These are phyloP conservation scores for Noctua comes DNA, from an alignment of 2,888 invertebrate species.

Conservation along the genomic window DNA sequence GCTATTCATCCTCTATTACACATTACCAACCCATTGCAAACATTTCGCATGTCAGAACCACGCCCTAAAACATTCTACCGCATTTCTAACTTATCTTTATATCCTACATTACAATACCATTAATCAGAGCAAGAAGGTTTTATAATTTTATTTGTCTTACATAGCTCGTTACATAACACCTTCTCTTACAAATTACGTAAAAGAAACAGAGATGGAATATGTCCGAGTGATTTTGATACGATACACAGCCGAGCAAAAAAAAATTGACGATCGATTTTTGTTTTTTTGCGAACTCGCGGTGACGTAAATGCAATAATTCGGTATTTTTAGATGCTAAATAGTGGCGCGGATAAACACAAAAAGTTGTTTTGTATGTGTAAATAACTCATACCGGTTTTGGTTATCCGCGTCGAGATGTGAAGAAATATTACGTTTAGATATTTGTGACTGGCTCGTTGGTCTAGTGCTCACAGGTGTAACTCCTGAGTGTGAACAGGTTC, in stretches of 20 bases:
- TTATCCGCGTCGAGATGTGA: neutral
- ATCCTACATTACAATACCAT: conserved; percentile 54
- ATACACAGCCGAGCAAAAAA: conserved; percentile 41
- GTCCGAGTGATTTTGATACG: conserved; percentile 24
- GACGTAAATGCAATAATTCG: conserved; percentile 37
- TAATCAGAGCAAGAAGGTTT: conserved; percentile 71
- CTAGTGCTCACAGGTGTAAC: neutral
- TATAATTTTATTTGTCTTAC: conserved; percentile 63
- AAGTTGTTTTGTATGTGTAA: conserved; percentile 36
- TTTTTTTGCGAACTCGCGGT: conserved; percentile 13
- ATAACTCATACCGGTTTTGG: conserved; percentile 18
- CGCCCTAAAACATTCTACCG: conserved; percentile 34
- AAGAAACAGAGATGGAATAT: conserved; percentile 58
- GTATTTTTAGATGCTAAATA: conserved; percentile 26
- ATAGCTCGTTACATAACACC: conserved; percentile 58
- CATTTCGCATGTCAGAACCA: conserved; percentile 31
- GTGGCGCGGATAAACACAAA: conserved; percentile 27
- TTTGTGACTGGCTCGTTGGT: neutral
- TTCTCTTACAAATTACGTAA: conserved; percentile 64
- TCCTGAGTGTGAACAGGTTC: neutral
- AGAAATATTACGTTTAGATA: conserved; percentile 6
- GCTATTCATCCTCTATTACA: neutral
- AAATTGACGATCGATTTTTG: conserved; percentile 18
- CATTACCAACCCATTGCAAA: conserved; percentile 1
- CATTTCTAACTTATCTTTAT: conserved; percentile 52